phyloP scores from a whole-genome alignment of 1,140 invertebrate species.

The Vanessa tameamea region DNA sequence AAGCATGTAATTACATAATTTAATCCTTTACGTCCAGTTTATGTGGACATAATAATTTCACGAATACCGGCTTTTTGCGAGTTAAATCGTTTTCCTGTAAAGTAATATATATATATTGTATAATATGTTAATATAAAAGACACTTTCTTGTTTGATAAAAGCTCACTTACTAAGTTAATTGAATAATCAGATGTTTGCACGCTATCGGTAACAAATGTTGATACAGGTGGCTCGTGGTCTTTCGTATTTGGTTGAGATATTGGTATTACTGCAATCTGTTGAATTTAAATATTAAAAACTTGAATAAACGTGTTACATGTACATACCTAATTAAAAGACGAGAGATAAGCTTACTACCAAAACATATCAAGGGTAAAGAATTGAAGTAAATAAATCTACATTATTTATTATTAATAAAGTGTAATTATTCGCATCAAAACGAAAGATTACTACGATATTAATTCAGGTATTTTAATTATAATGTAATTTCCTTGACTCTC shows the following conservation, averaged over 20 bases:
- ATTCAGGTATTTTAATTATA: no score
- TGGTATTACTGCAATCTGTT: neutral
- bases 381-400: no score
- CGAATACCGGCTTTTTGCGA: constrained; percentile 42
- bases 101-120: neutral
- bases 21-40: constrained; percentile 24
- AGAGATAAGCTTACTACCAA: no score
- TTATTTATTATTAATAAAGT: no score
- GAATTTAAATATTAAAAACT: neutral
- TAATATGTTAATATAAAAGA: neutral
- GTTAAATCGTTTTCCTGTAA: constrained; percentile 23
- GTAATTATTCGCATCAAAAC: no score
- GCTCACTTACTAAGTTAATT: constrained; percentile 47
- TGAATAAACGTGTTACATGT: no score
- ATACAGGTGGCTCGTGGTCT: neutral
- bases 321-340: no score
- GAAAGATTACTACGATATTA: no score
- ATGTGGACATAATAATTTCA: constrained; percentile 51
- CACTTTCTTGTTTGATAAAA: constrained; percentile 3
- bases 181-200: constrained; percentile 59
- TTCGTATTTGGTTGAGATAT: neutral
- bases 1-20: neutral
- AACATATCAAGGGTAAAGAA: no score
- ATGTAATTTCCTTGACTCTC: no score
- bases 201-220: neutral